Conservation (phyloP, 1,140 invertebrate species). For the Lucilia sericata region DNA sequence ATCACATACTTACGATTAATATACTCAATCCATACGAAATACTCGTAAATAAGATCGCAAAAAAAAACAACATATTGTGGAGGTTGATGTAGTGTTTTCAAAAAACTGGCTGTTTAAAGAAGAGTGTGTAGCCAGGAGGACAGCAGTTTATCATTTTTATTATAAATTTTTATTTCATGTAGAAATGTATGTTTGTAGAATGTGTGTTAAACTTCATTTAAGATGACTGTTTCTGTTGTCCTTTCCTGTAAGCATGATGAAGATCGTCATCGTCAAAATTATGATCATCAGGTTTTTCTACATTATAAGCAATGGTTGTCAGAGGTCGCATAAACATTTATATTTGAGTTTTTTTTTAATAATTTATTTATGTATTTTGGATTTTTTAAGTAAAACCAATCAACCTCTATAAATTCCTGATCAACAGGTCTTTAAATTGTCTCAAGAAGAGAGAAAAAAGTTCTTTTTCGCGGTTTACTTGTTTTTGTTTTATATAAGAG, state of each 20-base stretch:
- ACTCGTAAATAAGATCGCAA: neutral
- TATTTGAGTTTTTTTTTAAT: neutral
- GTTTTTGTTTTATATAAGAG: neutral
- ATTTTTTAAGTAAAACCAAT: slow-evolving; percentile 27
- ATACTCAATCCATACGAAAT: too few relatives aligned
- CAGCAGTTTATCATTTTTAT: slow-evolving; percentile 20
- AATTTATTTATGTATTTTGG: neutral
- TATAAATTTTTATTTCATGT: neutral
- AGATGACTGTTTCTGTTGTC: neutral
- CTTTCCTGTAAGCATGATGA: neutral
- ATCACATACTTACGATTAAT: too few relatives aligned
- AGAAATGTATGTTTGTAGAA: neutral
- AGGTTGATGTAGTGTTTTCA: neutral
- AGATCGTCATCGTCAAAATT: slow-evolving; percentile 1
- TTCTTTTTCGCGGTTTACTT: neutral
- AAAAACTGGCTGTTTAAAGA: neutral
- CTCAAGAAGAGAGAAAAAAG: neutral
- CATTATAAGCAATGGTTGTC: neutral
- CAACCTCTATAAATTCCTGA: slow-evolving; percentile 14
- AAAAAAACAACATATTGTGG: neutral
- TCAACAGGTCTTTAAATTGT: slow-evolving; percentile 20
- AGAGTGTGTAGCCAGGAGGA: slow-evolving; percentile 17
- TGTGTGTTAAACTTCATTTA: slow-evolving; percentile 4
- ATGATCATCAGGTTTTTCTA: neutral
- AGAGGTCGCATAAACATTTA: slow-evolving; percentile 8